Evolutionary conservation across 2,113 vertebrate genomes (phyloP).

Genomic region (Puffinus mauretanicus): DNA sequence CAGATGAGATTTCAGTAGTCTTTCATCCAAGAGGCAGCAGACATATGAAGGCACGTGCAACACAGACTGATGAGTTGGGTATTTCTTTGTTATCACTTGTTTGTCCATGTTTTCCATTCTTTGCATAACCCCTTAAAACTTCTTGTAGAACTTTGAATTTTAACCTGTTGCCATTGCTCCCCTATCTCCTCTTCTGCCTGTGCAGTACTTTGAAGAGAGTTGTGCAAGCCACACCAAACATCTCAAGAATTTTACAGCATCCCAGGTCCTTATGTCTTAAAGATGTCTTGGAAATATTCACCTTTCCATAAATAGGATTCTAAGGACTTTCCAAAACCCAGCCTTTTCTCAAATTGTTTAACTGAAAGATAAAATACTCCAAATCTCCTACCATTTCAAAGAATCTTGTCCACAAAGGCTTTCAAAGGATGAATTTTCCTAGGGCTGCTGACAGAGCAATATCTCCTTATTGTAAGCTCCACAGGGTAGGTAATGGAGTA

Average conservation of each 20-base stretch:
- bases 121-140: not conserved
- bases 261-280: not conserved
- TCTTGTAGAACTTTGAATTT: not conserved
- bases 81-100: not conserved
- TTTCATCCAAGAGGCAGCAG: not conserved
- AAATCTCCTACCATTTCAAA: not conserved
- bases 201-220: not conserved
- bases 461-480: not conserved
- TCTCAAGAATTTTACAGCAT: not conserved
- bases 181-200: not conserved
- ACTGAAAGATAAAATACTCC: not conserved
- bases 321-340: not conserved
- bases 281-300: not conserved
- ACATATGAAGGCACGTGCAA: fast-evolving
- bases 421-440: not conserved
- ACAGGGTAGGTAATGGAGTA: not conserved
- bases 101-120: not conserved
- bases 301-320: not conserved
- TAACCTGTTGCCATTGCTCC: not conserved
- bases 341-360: not conserved
- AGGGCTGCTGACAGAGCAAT: not conserved
- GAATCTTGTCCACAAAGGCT: not conserved
- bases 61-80: not conserved
- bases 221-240: not conserved
- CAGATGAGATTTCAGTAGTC: not conserved